Percentiles rank a stretch among this genome's conserved stretches.
These are phyloP conservation scores for Boleophthalmus pectinirostris DNA, from an alignment of 2,113 vertebrate genomes.

Conservation along the genomic window DNA sequence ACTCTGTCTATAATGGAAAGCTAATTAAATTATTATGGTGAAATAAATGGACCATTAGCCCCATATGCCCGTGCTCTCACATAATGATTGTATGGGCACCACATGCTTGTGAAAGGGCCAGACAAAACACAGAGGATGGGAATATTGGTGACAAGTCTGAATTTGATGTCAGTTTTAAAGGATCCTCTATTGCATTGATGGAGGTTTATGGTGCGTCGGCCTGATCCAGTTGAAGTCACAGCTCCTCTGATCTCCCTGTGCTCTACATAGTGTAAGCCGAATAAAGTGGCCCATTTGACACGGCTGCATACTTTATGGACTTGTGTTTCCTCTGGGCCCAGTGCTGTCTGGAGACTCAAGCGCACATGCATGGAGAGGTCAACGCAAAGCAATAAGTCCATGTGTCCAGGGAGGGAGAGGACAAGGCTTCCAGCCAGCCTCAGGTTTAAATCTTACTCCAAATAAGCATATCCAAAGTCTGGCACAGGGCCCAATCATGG, in stretches of 20 bases:
- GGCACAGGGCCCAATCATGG: not conserved
- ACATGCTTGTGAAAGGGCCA: slow-evolving; percentile 3
- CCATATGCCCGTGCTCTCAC: not conserved
- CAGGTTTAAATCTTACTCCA: not conserved
- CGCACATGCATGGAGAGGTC: slow-evolving; percentile 3
- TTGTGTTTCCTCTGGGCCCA: slow-evolving; percentile 33
- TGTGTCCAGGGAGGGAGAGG: slow-evolving; percentile 8
- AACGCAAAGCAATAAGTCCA: slow-evolving; percentile 12
- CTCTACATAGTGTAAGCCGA: not conserved
- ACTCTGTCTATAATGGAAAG: too few species aligned
- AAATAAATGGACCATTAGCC: too few species aligned
- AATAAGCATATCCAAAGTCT: slow-evolving; percentile 3
- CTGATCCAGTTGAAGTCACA: slow-evolving; percentile 17
- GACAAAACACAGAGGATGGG: slow-evolving; percentile 4
- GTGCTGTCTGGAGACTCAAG: slow-evolving; percentile 24
- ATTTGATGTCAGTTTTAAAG: not conserved
- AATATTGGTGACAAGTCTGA: not conserved
- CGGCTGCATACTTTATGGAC: slow-evolving; percentile 24
- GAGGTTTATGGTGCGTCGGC: not conserved
- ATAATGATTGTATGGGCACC: slow-evolving; percentile 1
- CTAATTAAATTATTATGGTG: too few species aligned
- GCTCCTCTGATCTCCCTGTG: slow-evolving; percentile 29
- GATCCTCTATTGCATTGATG: slow-evolving; percentile 8
- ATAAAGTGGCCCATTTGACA: slow-evolving; percentile 11
- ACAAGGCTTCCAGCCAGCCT: not conserved